Percentiles rank a stretch among this genome's conserved stretches.
Evolutionary conservation across 1,140 invertebrate species (phyloP).

Genomic region (Drosophila biarmipes): DNA sequence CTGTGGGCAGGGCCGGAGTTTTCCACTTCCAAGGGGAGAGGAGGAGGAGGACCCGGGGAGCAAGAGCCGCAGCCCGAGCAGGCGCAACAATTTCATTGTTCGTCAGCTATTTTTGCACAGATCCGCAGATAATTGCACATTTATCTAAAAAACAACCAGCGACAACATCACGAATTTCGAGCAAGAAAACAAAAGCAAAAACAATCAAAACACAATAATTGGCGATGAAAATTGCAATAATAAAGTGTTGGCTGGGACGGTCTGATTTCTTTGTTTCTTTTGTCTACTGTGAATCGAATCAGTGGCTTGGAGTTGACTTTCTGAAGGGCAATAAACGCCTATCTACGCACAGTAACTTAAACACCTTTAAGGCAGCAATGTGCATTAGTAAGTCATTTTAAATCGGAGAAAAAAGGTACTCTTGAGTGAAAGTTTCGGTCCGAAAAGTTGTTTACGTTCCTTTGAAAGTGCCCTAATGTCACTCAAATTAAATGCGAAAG

Average conservation of each 20-base stretch:
- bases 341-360: background rate
- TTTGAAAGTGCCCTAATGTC: conserved; percentile 18
- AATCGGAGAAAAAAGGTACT: no score
- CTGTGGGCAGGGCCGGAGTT: conserved; percentile 17
- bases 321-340: background rate
- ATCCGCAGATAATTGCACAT: conserved; percentile 45
- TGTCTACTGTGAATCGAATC: background rate
- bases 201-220: conserved; percentile 43
- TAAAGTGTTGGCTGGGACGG: conserved; percentile 16
- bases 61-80: conserved; percentile 13
- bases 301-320: background rate
- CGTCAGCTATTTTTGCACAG: conserved; percentile 46
- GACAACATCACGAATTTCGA: conserved; percentile 35
- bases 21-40: background rate
- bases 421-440: no score
- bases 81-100: conserved; percentile 63
- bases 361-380: no score
- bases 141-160: conserved; percentile 28
- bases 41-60: conserved; percentile 5
- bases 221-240: conserved; percentile 33
- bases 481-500: conserved; percentile 23
- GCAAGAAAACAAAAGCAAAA: background rate
- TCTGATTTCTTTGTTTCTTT: conserved; percentile 21
- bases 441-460: no score
- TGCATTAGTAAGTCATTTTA: no score